These are phyloP conservation scores for Melitaea athalia DNA, from an alignment of 2,888 invertebrate species.

Conservation along the genomic window DNA sequence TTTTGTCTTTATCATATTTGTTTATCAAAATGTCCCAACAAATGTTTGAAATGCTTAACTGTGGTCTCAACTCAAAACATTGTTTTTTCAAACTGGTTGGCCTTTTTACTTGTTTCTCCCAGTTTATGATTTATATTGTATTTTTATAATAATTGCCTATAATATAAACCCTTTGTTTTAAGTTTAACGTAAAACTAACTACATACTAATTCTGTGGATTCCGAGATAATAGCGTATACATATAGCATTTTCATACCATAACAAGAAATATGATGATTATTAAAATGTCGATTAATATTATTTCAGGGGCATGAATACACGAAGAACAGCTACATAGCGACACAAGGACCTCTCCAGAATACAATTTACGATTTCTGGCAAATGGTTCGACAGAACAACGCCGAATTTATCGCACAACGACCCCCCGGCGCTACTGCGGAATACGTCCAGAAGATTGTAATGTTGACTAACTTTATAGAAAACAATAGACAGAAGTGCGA, in stretches of 20 bases:
- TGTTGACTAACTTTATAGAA: slow-evolving; percentile 95
- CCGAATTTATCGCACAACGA: slow-evolving; percentile 50
- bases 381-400: slow-evolving; percentile 87
- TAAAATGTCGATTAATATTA: background rate
- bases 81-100: too few species aligned
- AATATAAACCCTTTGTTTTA: too few species aligned
- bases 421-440: slow-evolving; percentile 27
- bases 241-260: too few species aligned
- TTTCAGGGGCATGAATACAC: slow-evolving; percentile 94
- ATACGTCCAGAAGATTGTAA: slow-evolving; percentile 86
- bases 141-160: too few species aligned
- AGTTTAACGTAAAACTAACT: too few species aligned
- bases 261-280: background rate
- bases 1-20: too few species aligned
- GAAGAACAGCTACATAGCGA: slow-evolving; percentile 93
- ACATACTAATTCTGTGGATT: too few species aligned
- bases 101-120: too few species aligned
- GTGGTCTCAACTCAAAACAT: too few species aligned
- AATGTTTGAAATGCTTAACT: too few species aligned
- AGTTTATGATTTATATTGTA: too few species aligned
- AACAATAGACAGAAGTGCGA: slow-evolving; percentile 94
- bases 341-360: slow-evolving; percentile 95
- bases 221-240: background rate
- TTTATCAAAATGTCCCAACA: too few species aligned
- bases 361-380: slow-evolving; percentile 96